Percentiles rank a stretch among this genome's conserved stretches.
These are phyloP conservation scores for Crypturellus tataupa DNA, from an alignment of 2,797 vertebrate genomes.

Conservation along the genomic window DNA sequence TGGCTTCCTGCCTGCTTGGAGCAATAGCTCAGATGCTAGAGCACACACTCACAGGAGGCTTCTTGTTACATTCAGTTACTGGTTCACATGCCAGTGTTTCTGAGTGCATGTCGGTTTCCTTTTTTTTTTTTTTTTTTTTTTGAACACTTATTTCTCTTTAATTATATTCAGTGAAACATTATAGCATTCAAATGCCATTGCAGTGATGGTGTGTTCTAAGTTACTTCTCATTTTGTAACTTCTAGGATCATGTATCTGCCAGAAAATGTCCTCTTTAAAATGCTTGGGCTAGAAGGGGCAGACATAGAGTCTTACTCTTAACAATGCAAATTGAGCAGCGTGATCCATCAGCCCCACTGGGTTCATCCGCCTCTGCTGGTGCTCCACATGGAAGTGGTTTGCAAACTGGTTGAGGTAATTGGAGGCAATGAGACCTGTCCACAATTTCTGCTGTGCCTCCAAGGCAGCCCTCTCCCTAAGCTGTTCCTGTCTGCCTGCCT, in stretches of 20 bases:
- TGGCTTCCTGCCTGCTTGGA: conserved; percentile 19
- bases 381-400: conserved; percentile 47
- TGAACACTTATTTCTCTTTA: conserved; percentile 20
- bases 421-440: not conserved
- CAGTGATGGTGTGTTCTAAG: not conserved
- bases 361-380: not conserved
- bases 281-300: not conserved
- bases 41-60: conserved; percentile 18
- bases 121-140: not conserved
- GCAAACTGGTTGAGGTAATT: conserved; percentile 7
- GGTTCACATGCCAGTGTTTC: not conserved
- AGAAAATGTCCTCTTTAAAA: not conserved
- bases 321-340: not conserved
- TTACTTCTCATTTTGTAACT: not conserved
- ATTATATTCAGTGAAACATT: not conserved
- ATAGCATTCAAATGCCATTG: not conserved
- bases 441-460: not conserved
- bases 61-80: conserved; percentile 33
- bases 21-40: not conserved
- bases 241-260: not conserved
- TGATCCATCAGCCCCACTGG: not conserved
- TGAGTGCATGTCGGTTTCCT: not conserved
- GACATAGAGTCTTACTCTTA: not conserved
- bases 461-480: not conserved
- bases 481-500: not conserved